phyloP scores from a whole-genome alignment of 2,113 vertebrate species.

The Gulo gulo region DNA sequence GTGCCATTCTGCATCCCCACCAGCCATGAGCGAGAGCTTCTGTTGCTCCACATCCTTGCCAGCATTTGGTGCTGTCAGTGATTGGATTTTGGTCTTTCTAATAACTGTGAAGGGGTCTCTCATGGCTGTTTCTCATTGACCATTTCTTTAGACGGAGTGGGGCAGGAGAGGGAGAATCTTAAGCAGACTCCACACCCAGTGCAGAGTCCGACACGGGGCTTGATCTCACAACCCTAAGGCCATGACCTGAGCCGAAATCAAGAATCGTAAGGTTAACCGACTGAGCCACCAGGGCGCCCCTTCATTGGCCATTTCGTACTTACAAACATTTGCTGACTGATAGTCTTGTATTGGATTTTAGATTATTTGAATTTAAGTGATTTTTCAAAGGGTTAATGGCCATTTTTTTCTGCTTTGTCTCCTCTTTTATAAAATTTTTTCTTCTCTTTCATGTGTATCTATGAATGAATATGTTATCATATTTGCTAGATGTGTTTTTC shows the following conservation, averaged over 20 bases:
- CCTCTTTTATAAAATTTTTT: neutral
- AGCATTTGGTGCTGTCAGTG: neutral
- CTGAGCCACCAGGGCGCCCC: neutral
- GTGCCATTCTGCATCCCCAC: neutral
- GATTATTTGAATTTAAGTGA: neutral
- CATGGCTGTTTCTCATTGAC: neutral
- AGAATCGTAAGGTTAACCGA: no score
- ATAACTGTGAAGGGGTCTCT: neutral
- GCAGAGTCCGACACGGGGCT: no score
- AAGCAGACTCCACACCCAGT: neutral
- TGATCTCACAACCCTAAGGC: no score
- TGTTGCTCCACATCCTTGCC: neutral
- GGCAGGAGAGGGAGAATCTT: neutral
- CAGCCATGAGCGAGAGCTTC: no score
- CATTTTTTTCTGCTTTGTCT: neutral
- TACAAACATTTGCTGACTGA: neutral
- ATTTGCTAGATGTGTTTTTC: neutral
- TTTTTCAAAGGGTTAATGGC: neutral
- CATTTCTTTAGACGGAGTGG: neutral
- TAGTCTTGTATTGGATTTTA: neutral
- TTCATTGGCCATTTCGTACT: neutral
- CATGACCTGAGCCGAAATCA: no score
- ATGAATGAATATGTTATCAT: neutral
- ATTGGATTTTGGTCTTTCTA: neutral
- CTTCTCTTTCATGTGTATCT: neutral